These are phyloP conservation scores for Melierax canorus DNA, from an alignment of 2,113 vertebrate species.

Conservation along the genomic window DNA sequence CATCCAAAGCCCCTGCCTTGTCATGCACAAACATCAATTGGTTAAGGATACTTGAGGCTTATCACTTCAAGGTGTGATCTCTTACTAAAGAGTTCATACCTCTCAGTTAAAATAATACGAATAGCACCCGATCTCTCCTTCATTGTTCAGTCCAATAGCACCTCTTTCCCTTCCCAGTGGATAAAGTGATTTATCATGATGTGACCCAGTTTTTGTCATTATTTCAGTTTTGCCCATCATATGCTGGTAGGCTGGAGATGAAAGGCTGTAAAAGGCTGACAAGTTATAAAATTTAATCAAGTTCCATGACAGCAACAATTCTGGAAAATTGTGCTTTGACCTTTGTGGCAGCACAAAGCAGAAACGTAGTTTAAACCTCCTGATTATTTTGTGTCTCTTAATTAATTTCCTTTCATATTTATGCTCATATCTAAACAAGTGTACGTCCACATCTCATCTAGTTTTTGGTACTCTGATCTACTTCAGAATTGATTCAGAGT, in stretches of 20 bases:
- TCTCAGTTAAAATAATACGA: background rate
- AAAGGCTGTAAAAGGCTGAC: background rate
- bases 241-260: background rate
- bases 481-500: background rate
- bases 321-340: background rate
- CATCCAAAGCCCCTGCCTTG: background rate
- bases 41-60: background rate
- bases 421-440: background rate
- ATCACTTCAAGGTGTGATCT: background rate
- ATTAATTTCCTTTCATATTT: background rate
- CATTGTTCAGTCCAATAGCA: background rate
- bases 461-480: background rate
- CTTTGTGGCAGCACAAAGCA: background rate
- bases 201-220: background rate
- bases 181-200: background rate
- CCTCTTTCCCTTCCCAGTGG: background rate
- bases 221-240: background rate
- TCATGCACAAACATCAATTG: background rate
- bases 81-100: background rate
- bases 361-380: background rate
- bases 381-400: background rate
- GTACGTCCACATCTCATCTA: background rate
- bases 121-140: background rate
- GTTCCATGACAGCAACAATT: background rate
- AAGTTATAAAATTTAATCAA: constrained; percentile 8